Evolutionary conservation across 2,113 vertebrate genomes (phyloP).

Genomic region (Sus scrofa): DNA sequence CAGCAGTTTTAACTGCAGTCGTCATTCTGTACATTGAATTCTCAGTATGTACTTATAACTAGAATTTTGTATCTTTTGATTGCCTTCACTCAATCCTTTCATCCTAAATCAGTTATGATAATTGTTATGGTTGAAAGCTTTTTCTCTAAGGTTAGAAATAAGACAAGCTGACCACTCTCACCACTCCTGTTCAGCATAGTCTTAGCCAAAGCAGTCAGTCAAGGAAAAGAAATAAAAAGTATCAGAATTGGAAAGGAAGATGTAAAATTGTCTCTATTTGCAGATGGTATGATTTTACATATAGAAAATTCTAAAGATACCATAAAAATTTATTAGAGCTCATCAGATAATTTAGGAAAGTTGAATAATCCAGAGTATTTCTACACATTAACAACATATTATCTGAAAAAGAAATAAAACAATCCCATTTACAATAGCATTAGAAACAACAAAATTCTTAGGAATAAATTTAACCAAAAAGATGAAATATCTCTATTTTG

Average conservation of each 20-base stretch:
- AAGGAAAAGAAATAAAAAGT: background rate
- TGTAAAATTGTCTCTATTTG: background rate
- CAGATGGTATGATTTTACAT: background rate
- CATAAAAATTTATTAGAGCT: background rate
- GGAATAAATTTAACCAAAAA: background rate
- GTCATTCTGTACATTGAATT: rapidly evolving
- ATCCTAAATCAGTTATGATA: background rate
- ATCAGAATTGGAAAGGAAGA: background rate
- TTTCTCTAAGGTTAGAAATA: background rate
- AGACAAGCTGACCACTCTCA: background rate
- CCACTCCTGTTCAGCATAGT: background rate
- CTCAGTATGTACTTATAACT: background rate
- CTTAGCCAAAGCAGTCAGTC: background rate
- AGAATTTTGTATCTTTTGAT: background rate
- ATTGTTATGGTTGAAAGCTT: background rate
- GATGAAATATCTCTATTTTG: background rate
- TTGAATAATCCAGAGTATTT: background rate
- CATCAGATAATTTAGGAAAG: background rate
- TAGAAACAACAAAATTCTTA: background rate
- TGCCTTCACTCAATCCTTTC: background rate
- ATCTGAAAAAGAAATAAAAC: background rate
- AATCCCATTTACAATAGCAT: background rate
- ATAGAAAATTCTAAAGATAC: background rate
- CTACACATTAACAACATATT: background rate
- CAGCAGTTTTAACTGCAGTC: rapidly evolving